Base-by-base conservation (phyloP, 2,113 vertebrate species). In the Corydoras sp. region DNA sequence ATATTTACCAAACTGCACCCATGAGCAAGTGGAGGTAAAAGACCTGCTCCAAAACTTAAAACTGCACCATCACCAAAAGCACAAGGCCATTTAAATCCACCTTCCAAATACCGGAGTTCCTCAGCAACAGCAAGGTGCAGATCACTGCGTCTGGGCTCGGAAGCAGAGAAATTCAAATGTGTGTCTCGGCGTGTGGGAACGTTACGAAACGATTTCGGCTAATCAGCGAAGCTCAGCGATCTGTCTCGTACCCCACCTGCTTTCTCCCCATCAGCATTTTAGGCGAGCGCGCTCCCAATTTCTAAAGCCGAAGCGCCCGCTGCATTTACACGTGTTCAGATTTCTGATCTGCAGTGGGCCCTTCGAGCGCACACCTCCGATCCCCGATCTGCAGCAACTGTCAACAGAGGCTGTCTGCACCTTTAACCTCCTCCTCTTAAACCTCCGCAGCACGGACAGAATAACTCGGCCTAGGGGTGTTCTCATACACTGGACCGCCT, bases 241-340 rank as follows among this genome's bases (percentile, higher is more conserved):
- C 61, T 69, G 18, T 50, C 61, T 48, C 35, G 69, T 72, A 75
- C 62, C 71, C 18, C 64, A 14, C 4, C 73, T 75, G 72, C 77
- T 67, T 69, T 62, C 76, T 62, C 3, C 53, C 78, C 83, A 85
- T 85, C 81, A 86, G 74, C 68, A 73, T 70, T 76, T 83, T 75
- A 68, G 65, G 56, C 69, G 66, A 83, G 79, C 59, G 58, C 70
- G 67, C 63, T 49, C 50, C 69, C 49, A n/a, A 15, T 60, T 67
- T 63, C 66, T 35, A 74, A 76, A 66, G 64, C 58, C 62, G 72
- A 80, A 62, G 24, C 69, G 66, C 63, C 66, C 61, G 65, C 79
- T 82, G 86, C 78, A 85, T 80, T 81, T 77, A 85, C 75, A 82
- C 72, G 71, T 83, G 85, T 83, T 62, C 18, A 75, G 81, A 81